Evolutionary conservation across 2,113 vertebrate species (phyloP).

Genomic region (Cercocebus atys): DNA sequence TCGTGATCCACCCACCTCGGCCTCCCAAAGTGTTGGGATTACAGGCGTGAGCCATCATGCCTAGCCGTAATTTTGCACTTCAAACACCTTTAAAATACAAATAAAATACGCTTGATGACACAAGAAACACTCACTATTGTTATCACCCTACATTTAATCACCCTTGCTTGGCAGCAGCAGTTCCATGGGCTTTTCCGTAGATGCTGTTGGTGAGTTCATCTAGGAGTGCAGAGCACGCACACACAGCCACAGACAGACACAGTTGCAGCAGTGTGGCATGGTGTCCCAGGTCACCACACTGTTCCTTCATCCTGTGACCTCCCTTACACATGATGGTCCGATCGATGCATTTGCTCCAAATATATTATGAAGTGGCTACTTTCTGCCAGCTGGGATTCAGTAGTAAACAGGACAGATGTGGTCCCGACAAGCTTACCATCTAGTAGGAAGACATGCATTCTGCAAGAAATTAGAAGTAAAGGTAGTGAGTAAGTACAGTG

Average conservation of each 20-base stretch:
- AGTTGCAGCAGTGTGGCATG: fast-evolving
- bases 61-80: slow-evolving; percentile 27
- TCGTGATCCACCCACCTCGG: fast-evolving
- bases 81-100: slow-evolving; percentile 47
- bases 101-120: slow-evolving; percentile 13
- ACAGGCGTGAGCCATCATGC: too few relatives aligned
- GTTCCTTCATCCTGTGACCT: not conserved
- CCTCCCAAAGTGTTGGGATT: too few relatives aligned
- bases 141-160: not conserved
- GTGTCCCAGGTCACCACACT: not conserved
- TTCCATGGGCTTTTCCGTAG: not conserved
- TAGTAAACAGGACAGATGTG: not conserved
- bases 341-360: not conserved
- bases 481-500: not conserved
- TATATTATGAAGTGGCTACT: not conserved
- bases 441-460: not conserved
- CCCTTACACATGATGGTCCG: not conserved
- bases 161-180: not conserved
- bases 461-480: not conserved
- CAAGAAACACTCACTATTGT: not conserved
- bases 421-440: not conserved
- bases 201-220: not conserved
- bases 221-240: not conserved
- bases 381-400: not conserved
- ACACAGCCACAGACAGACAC: not conserved